Percentiles rank a stretch among this genome's conserved stretches.
Evolutionary conservation across 2,888 invertebrate species (phyloP).

Genomic region (Drosophila quinaria): DNA sequence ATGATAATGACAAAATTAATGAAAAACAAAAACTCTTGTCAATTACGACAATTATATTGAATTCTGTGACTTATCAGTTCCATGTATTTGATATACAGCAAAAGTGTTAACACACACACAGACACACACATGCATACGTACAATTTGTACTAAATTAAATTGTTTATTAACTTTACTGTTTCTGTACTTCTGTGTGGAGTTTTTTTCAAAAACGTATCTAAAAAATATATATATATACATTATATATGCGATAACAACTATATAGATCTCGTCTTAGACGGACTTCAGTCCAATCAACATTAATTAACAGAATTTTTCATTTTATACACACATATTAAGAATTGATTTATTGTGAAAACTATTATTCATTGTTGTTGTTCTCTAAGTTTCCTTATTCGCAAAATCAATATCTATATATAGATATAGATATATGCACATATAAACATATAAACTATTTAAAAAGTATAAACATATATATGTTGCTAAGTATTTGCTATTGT

Average conservation of each 20-base stretch:
- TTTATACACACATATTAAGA: not conserved
- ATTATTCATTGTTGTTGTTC: slow-evolving; percentile 50
- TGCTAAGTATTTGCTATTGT: slow-evolving; percentile 67
- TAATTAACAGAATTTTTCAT: slow-evolving; percentile 12
- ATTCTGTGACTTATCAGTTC: too few relatives aligned
- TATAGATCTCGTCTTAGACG: slow-evolving; percentile 68
- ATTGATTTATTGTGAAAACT: slow-evolving; percentile 7
- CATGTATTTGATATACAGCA: too few relatives aligned
- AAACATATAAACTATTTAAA: slow-evolving; percentile 28
- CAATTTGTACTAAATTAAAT: slow-evolving; percentile 3
- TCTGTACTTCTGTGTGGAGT: slow-evolving; percentile 38
- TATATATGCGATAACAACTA: slow-evolving; percentile 40
- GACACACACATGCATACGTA: not conserved
- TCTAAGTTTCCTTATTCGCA: slow-evolving; percentile 69
- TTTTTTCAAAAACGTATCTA: slow-evolving; percentile 26
- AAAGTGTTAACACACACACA: not conserved
- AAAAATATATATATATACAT: slow-evolving; percentile 21
- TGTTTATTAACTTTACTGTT: slow-evolving; percentile 18
- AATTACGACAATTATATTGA: too few relatives aligned
- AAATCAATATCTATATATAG: slow-evolving; percentile 19
- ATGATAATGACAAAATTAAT: not conserved
- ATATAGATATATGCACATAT: slow-evolving; percentile 8
- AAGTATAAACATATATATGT: slow-evolving; percentile 22
- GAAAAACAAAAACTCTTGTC: too few relatives aligned
- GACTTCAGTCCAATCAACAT: slow-evolving; percentile 7